Evolutionary conservation across 1,140 invertebrate genomes (phyloP).

Genomic region (Drepana arcuata): DNA sequence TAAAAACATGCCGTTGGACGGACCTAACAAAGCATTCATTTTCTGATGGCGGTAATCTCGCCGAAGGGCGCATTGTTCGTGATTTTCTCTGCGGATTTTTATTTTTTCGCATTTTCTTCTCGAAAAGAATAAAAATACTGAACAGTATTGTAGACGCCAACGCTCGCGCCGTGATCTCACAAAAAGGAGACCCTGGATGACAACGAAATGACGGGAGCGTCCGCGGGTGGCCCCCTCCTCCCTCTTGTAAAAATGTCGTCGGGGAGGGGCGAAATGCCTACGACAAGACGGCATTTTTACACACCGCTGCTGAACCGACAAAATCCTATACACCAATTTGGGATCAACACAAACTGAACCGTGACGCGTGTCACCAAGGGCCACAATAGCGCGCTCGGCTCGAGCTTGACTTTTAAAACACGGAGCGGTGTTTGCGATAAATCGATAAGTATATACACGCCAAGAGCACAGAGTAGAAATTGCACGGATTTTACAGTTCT

Average conservation of each 20-base stretch:
- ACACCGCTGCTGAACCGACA: constrained; percentile 32
- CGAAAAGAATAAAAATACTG: constrained; percentile 65
- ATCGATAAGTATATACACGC: constrained; percentile 64
- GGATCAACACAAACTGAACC: constrained; percentile 23
- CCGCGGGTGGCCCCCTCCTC: constrained; percentile 42
- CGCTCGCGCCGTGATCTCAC: constrained; percentile 55
- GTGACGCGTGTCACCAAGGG: constrained; percentile 13
- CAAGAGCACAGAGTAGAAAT: constrained; percentile 59
- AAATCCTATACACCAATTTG: constrained; percentile 32
- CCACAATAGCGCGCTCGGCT: constrained; percentile 7
- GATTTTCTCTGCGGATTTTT: constrained; percentile 52
- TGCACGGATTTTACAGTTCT: constrained; percentile 64
- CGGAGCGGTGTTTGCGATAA: constrained; percentile 53
- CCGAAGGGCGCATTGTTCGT: constrained; percentile 66
- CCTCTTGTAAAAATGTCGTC: constrained; percentile 58
- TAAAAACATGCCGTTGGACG: constrained; percentile 55
- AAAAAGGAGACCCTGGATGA: constrained; percentile 64
- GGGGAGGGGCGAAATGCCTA: constrained; percentile 51
- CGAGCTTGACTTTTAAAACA: constrained; percentile 48
- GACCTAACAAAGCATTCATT: constrained; percentile 68
- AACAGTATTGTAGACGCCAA: constrained; percentile 67
- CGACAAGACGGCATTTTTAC: constrained; percentile 68
- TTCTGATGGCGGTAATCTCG: constrained; percentile 68
- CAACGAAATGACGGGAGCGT: constrained; percentile 66
- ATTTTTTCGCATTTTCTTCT: constrained; percentile 59